phyloP scores from a whole-genome alignment of 2,797 vertebrate genomes.

The Petrocephalus sullivani region DNA sequence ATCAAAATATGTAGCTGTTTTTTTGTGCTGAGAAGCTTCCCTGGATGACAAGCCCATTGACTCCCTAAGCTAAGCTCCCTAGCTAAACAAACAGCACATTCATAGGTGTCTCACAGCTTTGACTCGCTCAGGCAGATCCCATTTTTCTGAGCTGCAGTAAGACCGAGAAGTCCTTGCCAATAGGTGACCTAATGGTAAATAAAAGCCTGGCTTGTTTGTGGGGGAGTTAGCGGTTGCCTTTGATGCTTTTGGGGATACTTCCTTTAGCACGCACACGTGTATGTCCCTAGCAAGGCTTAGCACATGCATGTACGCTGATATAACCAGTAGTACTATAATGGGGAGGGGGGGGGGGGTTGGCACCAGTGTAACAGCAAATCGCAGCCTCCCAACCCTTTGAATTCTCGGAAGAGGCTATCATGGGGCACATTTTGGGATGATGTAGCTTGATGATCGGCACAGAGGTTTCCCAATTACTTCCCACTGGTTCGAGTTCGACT shows the following conservation, averaged over 20 bases:
- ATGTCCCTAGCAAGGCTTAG: neutral
- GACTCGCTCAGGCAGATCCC: conserved; percentile 31
- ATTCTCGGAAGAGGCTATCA: neutral
- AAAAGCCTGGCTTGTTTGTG: conserved; percentile 40
- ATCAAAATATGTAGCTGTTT: neutral
- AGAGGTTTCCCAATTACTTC: neutral
- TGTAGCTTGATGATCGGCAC: neutral
- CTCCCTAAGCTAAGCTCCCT: conserved; percentile 34
- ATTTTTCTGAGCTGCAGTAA: conserved; percentile 16
- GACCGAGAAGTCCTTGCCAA: conserved; percentile 33
- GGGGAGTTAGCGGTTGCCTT: conserved; percentile 26
- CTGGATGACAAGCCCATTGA: neutral
- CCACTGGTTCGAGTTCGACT: neutral
- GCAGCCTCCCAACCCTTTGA: neutral
- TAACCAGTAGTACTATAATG: too few relatives aligned
- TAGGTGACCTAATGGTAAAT: conserved; percentile 46
- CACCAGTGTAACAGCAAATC: neutral
- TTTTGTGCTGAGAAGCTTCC: neutral
- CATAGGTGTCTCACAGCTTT: conserved; percentile 23
- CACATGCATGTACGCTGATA: neutral
- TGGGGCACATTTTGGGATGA: neutral
- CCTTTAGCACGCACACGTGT: neutral
- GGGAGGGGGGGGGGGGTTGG: too few relatives aligned
- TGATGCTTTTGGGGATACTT: conserved; percentile 24
- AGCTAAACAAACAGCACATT: conserved; percentile 21